Evolutionary conservation across 2,113 vertebrate genomes (phyloP).

Genomic region (Syngnathus typhle): DNA sequence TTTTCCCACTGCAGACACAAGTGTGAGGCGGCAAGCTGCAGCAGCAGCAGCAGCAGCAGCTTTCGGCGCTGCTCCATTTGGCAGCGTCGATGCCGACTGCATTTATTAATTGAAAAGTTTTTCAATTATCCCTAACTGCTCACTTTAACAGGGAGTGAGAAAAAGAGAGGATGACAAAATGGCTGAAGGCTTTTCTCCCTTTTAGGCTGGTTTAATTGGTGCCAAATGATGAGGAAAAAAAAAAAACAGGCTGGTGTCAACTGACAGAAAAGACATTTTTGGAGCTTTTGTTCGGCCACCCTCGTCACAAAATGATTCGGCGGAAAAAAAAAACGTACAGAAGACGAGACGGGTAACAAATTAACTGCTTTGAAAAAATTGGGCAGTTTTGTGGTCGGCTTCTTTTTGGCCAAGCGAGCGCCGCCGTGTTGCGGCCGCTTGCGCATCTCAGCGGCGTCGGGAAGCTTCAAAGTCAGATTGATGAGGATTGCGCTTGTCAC

Average conservation of each 20-base stretch:
- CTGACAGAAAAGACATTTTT: background rate
- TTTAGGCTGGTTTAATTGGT: background rate
- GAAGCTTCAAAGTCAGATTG: background rate
- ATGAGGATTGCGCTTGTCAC: background rate
- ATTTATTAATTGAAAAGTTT: constrained; percentile 51
- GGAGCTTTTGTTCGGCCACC: background rate
- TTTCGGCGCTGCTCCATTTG: constrained; percentile 19
- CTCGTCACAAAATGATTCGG: background rate
- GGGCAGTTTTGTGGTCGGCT: too few relatives aligned
- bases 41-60: background rate
- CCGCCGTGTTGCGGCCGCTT: background rate
- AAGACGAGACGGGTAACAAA: too few relatives aligned
- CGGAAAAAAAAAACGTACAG: too few relatives aligned
- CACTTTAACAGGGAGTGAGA: constrained; percentile 7
- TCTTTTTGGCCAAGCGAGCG: too few relatives aligned
- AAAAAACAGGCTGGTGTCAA: background rate
- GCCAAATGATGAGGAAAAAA: background rate
- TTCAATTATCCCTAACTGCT: constrained; percentile 44
- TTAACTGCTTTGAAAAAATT: too few relatives aligned
- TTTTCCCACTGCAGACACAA: constrained; percentile 26
- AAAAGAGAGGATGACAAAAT: background rate
- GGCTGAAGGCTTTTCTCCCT: constrained; percentile 3
- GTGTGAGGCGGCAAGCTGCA: constrained; percentile 23
- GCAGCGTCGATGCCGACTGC: background rate
- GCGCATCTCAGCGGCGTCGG: background rate